phyloP scores from a whole-genome alignment of 2,113 vertebrate species.

The human (Homo sapiens) region DNA sequence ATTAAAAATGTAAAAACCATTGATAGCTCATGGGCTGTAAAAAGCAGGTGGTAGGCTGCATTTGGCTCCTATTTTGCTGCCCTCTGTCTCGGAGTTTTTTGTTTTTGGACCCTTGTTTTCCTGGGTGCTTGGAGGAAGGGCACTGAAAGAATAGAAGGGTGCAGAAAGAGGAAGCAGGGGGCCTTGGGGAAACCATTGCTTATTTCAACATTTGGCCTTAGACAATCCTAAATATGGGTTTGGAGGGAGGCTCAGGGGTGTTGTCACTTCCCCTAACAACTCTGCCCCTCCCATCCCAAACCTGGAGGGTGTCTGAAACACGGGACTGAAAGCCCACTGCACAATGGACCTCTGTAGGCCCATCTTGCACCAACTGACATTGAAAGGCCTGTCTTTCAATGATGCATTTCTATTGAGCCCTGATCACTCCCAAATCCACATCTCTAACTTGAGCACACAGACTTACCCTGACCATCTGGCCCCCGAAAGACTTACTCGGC shows the following conservation, averaged over 20 bases:
- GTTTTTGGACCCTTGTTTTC: background rate
- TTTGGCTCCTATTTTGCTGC: background rate
- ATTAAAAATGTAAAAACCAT: background rate
- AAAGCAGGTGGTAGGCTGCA: background rate
- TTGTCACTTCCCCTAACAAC: background rate
- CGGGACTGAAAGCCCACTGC: background rate
- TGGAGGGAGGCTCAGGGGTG: background rate
- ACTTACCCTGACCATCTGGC: background rate
- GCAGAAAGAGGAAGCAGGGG: constrained; percentile 29
- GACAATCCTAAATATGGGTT: background rate
- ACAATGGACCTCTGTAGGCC: background rate
- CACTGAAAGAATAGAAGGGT: background rate
- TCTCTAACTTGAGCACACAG: background rate
- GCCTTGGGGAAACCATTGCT: background rate
- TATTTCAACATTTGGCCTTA: background rate
- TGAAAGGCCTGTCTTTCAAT: background rate
- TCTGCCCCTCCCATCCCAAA: background rate
- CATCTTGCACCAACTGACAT: background rate
- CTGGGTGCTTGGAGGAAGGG: background rate
- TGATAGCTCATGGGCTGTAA: background rate
- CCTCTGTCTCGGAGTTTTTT: background rate
- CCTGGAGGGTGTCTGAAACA: background rate
- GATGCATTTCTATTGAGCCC: background rate
- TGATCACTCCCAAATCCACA: background rate
- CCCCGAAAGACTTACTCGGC: background rate